Evolutionary conservation across 2,113 vertebrate species (phyloP).

Genomic region (Nothocercus julius): DNA sequence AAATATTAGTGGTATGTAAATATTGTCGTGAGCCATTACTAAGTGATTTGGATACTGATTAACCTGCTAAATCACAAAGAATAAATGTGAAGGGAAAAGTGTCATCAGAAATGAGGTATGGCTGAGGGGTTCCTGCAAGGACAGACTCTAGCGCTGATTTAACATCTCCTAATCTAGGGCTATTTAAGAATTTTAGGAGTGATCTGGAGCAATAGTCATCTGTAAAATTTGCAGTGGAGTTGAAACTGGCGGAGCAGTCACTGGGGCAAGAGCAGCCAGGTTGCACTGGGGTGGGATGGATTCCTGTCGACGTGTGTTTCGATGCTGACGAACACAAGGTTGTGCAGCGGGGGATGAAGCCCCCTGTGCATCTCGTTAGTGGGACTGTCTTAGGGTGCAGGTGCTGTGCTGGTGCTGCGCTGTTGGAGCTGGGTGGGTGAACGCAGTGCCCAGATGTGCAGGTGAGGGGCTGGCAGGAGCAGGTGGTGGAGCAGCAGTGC

Average conservation of each 20-base stretch:
- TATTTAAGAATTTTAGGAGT: background rate
- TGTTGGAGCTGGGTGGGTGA: background rate
- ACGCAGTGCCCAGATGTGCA: too few species aligned
- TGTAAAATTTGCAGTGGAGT: background rate
- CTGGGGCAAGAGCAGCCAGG: background rate
- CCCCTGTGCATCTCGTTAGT: rapidly evolving
- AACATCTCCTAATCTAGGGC: background rate
- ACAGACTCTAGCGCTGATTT: background rate
- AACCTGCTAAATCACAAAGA: background rate
- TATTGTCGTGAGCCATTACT: rapidly evolving
- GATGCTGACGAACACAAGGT: background rate
- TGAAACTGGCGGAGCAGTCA: background rate
- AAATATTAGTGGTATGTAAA: background rate
- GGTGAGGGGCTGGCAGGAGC: background rate
- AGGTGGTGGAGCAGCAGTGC: rapidly evolving
- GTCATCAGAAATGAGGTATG: background rate
- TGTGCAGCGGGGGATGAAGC: background rate
- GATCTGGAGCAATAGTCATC: background rate
- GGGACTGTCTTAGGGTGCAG: background rate
- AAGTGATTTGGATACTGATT: background rate
- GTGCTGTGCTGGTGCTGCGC: background rate
- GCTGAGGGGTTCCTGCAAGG: rapidly evolving
- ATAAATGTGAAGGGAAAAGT: background rate
- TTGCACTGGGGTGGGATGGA: background rate
- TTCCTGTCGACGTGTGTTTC: background rate